Percentiles rank a stretch among this genome's conserved stretches.
Evolutionary conservation across 2,888 invertebrate species (phyloP).

Genomic region (Morpho helenor): DNA sequence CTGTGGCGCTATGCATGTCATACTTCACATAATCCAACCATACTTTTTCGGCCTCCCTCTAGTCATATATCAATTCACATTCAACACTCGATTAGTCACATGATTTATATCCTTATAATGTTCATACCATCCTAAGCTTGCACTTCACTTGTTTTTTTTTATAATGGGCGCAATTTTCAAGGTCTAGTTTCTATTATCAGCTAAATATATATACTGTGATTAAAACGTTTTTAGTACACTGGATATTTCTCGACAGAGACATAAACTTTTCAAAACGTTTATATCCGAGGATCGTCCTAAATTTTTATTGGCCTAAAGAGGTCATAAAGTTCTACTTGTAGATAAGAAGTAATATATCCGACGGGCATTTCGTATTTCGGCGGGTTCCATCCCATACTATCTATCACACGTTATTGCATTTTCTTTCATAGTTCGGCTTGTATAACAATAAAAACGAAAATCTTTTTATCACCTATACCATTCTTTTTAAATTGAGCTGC

Average conservation of each 20-base stretch:
- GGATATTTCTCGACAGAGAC: not conserved
- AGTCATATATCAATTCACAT: too few species aligned
- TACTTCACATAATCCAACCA: too few species aligned
- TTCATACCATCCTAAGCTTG: too few species aligned
- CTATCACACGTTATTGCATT: slow-evolving; percentile 15
- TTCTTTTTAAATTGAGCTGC: too few species aligned
- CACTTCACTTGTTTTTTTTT: too few species aligned
- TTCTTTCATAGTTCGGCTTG: slow-evolving; percentile 4
- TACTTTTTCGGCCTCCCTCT: too few species aligned
- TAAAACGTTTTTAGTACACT: not conserved
- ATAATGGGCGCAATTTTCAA: too few species aligned
- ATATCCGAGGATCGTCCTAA: slow-evolving; percentile 12
- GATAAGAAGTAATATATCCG: slow-evolving; percentile 15
- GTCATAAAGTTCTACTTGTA: slow-evolving; percentile 20
- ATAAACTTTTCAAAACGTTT: slow-evolving; percentile 10
- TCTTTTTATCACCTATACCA: not conserved
- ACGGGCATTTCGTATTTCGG: slow-evolving; percentile 16
- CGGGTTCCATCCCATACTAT: slow-evolving; percentile 16
- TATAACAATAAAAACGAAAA: not conserved
- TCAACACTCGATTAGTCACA: too few species aligned
- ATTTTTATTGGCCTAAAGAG: slow-evolving; percentile 21
- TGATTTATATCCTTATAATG: too few species aligned
- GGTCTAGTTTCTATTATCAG: too few species aligned
- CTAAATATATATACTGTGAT: too few species aligned
- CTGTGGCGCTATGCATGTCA: too few species aligned